Evolutionary conservation across 2,888 invertebrate species (phyloP).

Genomic region (Machimus rusticus): DNA sequence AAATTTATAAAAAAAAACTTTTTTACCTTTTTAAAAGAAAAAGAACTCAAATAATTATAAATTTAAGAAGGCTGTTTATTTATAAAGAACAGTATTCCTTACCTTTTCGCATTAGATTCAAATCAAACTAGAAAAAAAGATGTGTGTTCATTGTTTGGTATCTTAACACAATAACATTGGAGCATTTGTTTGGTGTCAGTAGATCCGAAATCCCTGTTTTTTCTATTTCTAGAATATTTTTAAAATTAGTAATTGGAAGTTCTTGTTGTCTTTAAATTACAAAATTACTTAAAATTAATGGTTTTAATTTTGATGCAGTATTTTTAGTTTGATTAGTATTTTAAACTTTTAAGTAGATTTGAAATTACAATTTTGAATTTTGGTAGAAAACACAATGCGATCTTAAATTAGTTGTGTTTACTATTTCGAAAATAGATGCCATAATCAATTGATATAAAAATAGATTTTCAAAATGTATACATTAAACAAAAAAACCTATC

Average conservation of each 20-base stretch:
- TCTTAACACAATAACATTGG: slow-evolving; percentile 22
- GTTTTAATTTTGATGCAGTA: too few relatives aligned
- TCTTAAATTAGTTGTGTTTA: not conserved
- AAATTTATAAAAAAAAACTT: not conserved
- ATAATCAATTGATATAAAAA: not conserved
- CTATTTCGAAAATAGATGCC: not conserved
- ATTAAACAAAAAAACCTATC: not conserved
- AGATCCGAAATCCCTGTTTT: not conserved
- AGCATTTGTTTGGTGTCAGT: not conserved
- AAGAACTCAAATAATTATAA: slow-evolving; percentile 6
- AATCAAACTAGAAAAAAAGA: slow-evolving; percentile 19
- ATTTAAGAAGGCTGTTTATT: not conserved
- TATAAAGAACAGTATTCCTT: slow-evolving; percentile 20
- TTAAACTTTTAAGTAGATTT: not conserved
- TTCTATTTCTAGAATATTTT: too few relatives aligned
- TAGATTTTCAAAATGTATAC: not conserved
- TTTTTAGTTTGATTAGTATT: not conserved
- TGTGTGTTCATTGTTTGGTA: slow-evolving; percentile 37
- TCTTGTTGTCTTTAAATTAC: too few relatives aligned
- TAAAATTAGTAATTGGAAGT: too few relatives aligned
- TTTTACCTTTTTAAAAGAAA: not conserved
- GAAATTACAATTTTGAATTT: not conserved
- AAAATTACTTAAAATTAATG: not conserved
- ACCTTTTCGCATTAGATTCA: not conserved
- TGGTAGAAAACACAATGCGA: not conserved